These are phyloP conservation scores for Harmothoe impar DNA, from an alignment of 2,888 invertebrate genomes.

Conservation along the genomic window DNA sequence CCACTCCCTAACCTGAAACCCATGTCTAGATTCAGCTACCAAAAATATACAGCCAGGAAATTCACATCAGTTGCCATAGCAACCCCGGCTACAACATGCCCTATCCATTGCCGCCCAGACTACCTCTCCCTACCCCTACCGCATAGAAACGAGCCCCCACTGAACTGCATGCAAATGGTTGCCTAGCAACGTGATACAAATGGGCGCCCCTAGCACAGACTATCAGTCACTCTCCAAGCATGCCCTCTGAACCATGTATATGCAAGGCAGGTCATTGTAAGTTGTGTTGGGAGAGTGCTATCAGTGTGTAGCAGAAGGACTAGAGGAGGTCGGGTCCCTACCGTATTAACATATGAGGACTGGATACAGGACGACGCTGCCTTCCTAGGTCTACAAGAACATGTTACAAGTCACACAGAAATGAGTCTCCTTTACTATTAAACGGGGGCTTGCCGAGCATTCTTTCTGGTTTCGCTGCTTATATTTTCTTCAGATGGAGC, in stretches of 20 bases:
- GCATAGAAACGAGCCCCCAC: constrained; percentile 43
- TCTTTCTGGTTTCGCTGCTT: no score
- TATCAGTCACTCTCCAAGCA: constrained; percentile 5
- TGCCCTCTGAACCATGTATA: background rate
- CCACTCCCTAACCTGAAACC: no score
- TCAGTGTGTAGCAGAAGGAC: background rate
- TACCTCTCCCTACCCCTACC: background rate
- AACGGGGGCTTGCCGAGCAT: no score
- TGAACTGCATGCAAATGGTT: background rate
- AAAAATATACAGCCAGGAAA: background rate
- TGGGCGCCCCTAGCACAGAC: background rate
- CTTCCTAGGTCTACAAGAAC: no score
- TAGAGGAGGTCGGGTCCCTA: no score
- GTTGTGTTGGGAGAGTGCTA: background rate
- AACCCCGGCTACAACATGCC: background rate
- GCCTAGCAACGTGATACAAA: constrained; percentile 48
- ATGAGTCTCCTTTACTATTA: no score
- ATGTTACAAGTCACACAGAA: no score
- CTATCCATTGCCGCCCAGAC: background rate
- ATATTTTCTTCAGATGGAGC: no score
- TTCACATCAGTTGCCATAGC: background rate
- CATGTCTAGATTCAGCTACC: background rate
- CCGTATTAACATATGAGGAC: no score
- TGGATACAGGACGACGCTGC: no score
- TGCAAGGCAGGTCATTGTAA: background rate